Percentiles rank a stretch among this genome's conserved stretches.
phyloP scores from a whole-genome alignment of 2,113 vertebrate genomes.

The Chrysemys picta region DNA sequence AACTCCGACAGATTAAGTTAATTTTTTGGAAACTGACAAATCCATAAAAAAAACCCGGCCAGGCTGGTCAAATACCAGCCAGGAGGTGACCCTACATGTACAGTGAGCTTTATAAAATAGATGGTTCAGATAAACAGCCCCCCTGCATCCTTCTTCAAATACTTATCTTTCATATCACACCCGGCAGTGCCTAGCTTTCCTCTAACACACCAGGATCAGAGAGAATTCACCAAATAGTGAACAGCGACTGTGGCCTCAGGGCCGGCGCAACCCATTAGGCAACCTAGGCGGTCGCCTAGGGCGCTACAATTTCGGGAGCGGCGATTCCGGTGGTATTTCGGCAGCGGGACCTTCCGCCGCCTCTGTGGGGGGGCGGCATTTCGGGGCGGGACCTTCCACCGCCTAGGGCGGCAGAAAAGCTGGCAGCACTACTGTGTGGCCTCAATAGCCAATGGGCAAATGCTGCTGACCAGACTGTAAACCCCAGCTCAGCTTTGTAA shows the following conservation, averaged over 20 bases:
- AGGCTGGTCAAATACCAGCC: too few species aligned
- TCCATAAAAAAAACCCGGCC: too few species aligned
- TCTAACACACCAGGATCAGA: neutral
- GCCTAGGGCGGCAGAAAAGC: too few species aligned
- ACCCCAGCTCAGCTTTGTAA: neutral
- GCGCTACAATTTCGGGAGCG: too few species aligned
- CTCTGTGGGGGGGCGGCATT: too few species aligned
- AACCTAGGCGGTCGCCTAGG: too few species aligned
- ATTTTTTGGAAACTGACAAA: too few species aligned
- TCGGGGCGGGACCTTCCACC: too few species aligned
- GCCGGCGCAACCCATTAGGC: too few species aligned
- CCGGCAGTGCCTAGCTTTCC: conserved; percentile 35
- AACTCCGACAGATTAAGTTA: too few species aligned
- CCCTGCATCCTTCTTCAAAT: neutral
- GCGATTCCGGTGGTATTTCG: too few species aligned
- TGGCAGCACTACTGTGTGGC: neutral
- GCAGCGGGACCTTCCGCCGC: too few species aligned
- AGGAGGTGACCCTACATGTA: neutral
- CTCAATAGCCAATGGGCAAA: neutral
- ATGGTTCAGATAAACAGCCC: conserved; percentile 37
- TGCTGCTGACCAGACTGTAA: neutral
- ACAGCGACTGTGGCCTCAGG: neutral
- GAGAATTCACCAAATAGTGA: conserved; percentile 39
- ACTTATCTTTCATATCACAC: conserved; percentile 18
- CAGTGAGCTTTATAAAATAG: conserved; percentile 36